A percentile compares a stretch with the other conserved stretches of the same genome.
Evolutionary conservation across 2,113 vertebrate species (phyloP).

Genomic region (Silurus meridionalis): DNA sequence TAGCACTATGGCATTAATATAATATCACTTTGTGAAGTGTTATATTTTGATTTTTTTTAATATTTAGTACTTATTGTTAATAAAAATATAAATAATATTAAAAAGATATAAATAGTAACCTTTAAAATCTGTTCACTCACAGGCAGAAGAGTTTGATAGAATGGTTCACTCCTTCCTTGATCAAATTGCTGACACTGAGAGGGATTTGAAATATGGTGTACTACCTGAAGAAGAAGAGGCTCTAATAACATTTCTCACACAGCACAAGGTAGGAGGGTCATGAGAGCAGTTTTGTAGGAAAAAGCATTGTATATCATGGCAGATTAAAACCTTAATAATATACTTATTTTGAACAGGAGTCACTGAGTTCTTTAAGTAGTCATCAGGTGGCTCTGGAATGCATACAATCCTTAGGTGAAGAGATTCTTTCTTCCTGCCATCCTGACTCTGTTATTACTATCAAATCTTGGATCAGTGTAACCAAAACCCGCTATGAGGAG

Average conservation of each 20-base stretch:
- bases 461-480: conserved; percentile 83
- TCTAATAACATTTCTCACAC: conserved; percentile 68
- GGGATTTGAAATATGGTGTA: conserved; percentile 71
- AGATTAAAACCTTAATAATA: neutral
- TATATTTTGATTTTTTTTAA: neutral
- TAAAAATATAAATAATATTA: too few species aligned
- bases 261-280: conserved; percentile 73
- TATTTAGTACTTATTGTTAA: neutral
- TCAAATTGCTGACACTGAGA: conserved; percentile 75
- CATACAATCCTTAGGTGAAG: conserved; percentile 77
- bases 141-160: conserved; percentile 83
- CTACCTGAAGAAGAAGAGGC: conserved; percentile 76
- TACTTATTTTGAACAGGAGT: conserved; percentile 67
- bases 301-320: neutral
- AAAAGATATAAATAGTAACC: neutral
- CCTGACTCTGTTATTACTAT: conserved; percentile 81
- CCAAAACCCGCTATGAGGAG: conserved; percentile 84
- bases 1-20: neutral
- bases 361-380: conserved; percentile 68
- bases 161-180: conserved; percentile 81
- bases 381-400: conserved; percentile 76
- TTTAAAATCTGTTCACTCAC: neutral
- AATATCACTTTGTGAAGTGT: neutral
- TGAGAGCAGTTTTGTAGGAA: neutral
- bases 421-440: conserved; percentile 81